Evolutionary conservation across 23 tunicate species (phyloP).

Genomic region (Diplosoma virens): DNA sequence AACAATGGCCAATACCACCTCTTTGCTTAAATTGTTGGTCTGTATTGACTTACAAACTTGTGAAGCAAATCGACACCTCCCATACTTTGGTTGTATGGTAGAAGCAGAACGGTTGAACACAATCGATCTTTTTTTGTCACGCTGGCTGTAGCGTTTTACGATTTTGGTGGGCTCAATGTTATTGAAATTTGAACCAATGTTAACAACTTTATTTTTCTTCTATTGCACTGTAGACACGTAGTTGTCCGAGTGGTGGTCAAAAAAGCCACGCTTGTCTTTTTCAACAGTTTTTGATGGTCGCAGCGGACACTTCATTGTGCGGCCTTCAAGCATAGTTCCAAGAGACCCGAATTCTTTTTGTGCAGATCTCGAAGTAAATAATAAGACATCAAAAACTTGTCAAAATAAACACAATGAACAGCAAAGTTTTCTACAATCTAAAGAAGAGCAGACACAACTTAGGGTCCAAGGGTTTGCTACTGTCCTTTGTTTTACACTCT

Average conservation of each 20-base stretch:
- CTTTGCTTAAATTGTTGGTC: conserved; percentile 9
- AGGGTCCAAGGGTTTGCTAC: conserved; percentile 4
- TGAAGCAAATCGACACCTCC: not conserved
- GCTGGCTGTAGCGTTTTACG: not conserved
- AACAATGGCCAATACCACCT: not conserved
- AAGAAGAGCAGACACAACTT: not conserved
- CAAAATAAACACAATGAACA: conserved; percentile 1
- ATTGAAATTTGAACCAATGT: not conserved
- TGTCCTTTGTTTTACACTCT: not conserved
- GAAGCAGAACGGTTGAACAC: conserved; percentile 2
- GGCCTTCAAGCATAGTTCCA: not conserved
- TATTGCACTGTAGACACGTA: not conserved
- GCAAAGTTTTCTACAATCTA: conserved; percentile 1
- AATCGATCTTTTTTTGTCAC: not conserved
- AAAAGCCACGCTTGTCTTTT: not conserved
- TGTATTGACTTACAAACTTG: not conserved
- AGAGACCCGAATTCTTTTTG: not conserved
- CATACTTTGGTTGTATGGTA: conserved; percentile 3
- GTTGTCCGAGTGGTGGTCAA: conserved; percentile 4
- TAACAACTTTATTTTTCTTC: not conserved
- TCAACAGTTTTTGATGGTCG: not conserved
- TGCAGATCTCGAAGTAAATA: not conserved
- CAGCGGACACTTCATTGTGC: not conserved
- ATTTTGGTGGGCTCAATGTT: conserved; percentile 9
- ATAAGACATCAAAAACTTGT: not conserved